These are phyloP conservation scores for Puffinus mauretanicus DNA, from an alignment of 2,113 vertebrate genomes.

Conservation along the genomic window DNA sequence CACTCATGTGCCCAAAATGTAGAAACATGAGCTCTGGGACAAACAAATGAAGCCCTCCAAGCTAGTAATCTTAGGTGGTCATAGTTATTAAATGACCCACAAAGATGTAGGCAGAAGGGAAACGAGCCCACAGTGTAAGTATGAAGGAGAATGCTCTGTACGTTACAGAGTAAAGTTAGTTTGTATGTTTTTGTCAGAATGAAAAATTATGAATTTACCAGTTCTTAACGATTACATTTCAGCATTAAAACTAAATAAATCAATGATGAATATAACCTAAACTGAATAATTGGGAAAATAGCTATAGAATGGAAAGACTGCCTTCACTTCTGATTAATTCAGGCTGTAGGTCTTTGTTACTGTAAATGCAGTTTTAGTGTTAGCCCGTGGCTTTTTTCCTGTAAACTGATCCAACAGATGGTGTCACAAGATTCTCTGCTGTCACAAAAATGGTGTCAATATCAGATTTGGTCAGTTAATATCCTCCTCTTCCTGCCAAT, in stretches of 20 bases:
- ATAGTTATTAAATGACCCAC: background rate
- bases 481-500: slow-evolving; percentile 10
- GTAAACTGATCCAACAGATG: slow-evolving; percentile 25
- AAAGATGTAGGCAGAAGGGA: background rate
- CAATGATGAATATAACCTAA: background rate
- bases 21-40: background rate
- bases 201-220: background rate
- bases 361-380: slow-evolving; percentile 37
- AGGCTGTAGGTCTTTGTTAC: slow-evolving; percentile 5
- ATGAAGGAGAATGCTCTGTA: background rate
- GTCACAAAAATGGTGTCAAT: slow-evolving; percentile 48
- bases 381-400: slow-evolving; percentile 45
- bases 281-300: background rate
- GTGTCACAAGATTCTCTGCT: slow-evolving; percentile 36
- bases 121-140: fast-evolving
- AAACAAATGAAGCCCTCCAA: background rate
- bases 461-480: slow-evolving; percentile 43
- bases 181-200: background rate
- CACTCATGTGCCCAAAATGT: background rate
- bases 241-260: background rate
- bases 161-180: background rate
- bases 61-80: background rate
- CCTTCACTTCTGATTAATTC: slow-evolving; percentile 12
- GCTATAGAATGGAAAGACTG: background rate
- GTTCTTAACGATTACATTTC: background rate